These are phyloP conservation scores for Tolypeutes matacus DNA, from an alignment of 2,797 vertebrate genomes.

Conservation along the genomic window DNA sequence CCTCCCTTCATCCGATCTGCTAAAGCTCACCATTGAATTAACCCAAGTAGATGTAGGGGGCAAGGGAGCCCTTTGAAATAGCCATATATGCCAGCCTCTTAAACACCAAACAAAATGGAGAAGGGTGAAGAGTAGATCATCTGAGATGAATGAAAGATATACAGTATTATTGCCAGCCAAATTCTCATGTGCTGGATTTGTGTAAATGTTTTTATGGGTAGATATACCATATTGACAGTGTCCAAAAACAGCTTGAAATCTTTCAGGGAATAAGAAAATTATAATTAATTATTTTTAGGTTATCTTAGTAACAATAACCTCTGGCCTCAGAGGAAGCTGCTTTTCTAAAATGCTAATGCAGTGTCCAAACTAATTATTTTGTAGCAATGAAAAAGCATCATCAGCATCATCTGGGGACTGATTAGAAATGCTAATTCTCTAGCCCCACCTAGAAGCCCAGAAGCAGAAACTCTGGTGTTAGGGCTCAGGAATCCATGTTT, in stretches of 20 bases:
- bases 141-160: not conserved
- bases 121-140: not conserved
- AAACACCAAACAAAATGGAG: not conserved
- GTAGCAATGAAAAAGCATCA: not conserved
- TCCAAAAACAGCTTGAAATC: not conserved
- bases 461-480: not conserved
- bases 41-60: not conserved
- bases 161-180: not conserved
- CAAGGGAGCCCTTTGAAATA: not conserved
- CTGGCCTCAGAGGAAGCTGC: not conserved
- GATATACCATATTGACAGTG: not conserved
- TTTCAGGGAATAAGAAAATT: constrained; percentile 7
- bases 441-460: not conserved
- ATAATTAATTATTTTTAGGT: constrained; percentile 6
- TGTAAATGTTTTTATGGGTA: not conserved
- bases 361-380: constrained; percentile 35
- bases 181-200: not conserved
- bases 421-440: not conserved
- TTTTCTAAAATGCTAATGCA: constrained; percentile 9
- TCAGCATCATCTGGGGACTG: not conserved
- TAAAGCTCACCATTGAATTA: not conserved
- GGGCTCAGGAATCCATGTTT: not conserved
- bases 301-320: not conserved
- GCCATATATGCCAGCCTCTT: not conserved
- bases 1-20: not conserved